Evolutionary conservation across 2,113 vertebrate species (phyloP), one percentile per base, ranked within the genome.

Genomic region (Spilogale gracilis): DNA sequence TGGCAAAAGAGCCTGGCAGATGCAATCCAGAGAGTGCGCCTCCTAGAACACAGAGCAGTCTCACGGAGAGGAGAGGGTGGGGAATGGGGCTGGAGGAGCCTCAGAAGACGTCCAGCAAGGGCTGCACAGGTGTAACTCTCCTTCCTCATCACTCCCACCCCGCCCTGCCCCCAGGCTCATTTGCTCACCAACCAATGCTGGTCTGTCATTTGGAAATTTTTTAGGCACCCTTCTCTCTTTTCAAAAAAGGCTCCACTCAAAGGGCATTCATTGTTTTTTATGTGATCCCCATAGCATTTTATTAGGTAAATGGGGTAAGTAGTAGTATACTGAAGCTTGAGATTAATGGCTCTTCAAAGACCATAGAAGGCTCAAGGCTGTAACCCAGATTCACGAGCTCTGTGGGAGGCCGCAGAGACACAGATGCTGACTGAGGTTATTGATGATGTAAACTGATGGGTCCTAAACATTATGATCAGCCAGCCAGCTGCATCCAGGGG

Each of bases 261-360:
- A 79, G 13, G 20, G 25, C 32, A 79, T 73, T 96, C 6, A 11
- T 82, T 91, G 60, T 65, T 93, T 83, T 95, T 78, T 73, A 73
- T 83, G 86, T 93, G 43, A 67, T 61, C 12, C 30, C 56, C 43
- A 30, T 84, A 52, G 30, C 82, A 76, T 27, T 95, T 84, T 92
- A 38, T 91, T 79, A 79, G 67, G 56, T 92, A 96, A 94, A 84
- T n/a, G 48, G 43, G 58, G 63, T 20, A 58, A 85, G 32, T 76
- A 23, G 56, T 56, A 76, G 81, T 81, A 61, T 60, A 38, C 58
- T 65, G 71, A 81, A 27, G 27, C 56, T 89, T 60, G 60, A 88
- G 78, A 48, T 69, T 61, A 80, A 65, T 63, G 25, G n/a, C 38
- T 94, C 58, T 80, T 83, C 83, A 89, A 71, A 92, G 89, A 45